A percentile compares a stretch with the other conserved stretches of the same genome.
Conservation (phyloP, 2,113 vertebrate genomes). For the Passer domesticus region DNA sequence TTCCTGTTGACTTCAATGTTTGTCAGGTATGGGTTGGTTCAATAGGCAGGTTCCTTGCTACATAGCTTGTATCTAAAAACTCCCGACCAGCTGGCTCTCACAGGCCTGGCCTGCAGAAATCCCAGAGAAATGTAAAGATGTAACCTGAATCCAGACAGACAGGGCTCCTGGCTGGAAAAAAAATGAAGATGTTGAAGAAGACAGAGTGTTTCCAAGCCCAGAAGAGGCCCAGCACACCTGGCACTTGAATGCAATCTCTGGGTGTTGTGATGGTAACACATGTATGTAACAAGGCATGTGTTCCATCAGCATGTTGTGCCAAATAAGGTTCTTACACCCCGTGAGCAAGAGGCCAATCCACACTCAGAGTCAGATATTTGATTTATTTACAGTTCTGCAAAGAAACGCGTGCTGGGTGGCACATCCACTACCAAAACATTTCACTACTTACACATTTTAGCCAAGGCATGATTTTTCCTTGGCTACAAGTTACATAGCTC, state of each 20-base stretch:
- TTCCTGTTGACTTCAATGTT: not conserved
- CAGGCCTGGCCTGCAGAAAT: not conserved
- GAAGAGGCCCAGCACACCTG: no score
- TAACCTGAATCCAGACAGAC: not conserved
- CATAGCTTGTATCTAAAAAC: not conserved
- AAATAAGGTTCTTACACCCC: not conserved
- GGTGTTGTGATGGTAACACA: not conserved
- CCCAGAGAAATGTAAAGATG: not conserved
- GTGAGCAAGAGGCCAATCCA: not conserved
- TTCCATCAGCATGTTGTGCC: not conserved
- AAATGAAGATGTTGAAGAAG: rapidly evolving
- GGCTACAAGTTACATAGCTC: not conserved
- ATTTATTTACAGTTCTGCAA: not conserved
- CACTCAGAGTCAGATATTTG: not conserved
- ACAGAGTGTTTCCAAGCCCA: not conserved
- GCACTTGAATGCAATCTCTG: not conserved
- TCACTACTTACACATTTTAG: not conserved
- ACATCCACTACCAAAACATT: not conserved
- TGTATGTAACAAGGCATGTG: not conserved
- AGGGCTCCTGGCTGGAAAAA: not conserved
- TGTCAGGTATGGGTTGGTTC: not conserved
- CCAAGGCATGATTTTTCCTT: not conserved
- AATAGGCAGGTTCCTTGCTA: not conserved
- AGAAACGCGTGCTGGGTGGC: not conserved
- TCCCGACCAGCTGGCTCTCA: rapidly evolving